A percentile compares a stretch with the other conserved stretches of the same genome.
phyloP scores from a whole-genome alignment of 2,888 invertebrate species.

The Protodeltote pygarga region DNA sequence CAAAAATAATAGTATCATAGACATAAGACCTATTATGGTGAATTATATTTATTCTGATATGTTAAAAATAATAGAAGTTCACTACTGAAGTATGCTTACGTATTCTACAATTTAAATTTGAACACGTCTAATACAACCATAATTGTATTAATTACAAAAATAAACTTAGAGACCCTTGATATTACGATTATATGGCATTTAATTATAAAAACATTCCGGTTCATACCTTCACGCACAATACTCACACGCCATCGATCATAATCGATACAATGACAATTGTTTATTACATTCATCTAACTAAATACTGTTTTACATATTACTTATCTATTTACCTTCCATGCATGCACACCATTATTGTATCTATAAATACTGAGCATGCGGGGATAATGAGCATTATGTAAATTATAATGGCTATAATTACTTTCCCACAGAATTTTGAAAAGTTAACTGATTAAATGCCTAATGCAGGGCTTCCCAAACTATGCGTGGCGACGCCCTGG shows the following conservation, averaged over 20 bases:
- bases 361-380: constrained; percentile 12
- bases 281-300: constrained; percentile 29
- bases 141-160: constrained; percentile 41
- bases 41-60: constrained; percentile 19
- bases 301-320: constrained; percentile 42
- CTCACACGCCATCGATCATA: constrained; percentile 1
- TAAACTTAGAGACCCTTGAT: constrained; percentile 30
- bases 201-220: constrained; percentile 21
- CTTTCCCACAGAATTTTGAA: no score
- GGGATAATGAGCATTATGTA: not conserved
- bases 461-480: no score
- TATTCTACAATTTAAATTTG: constrained; percentile 38
- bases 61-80: constrained; percentile 21
- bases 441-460: no score
- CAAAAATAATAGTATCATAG: constrained; percentile 14
- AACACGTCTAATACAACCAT: constrained; percentile 52
- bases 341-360: not conserved
- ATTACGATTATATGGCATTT: constrained; percentile 48
- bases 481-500: no score
- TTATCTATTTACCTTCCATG: no score
- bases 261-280: constrained; percentile 20
- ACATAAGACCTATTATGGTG: constrained; percentile 11
- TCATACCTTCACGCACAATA: constrained; percentile 10
- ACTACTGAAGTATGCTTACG: constrained; percentile 26
- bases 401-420: no score